A percentile compares a stretch with the other conserved stretches of the same genome.
phyloP scores from a whole-genome alignment of 2,888 invertebrate species.

The Mythimna loreyi region DNA sequence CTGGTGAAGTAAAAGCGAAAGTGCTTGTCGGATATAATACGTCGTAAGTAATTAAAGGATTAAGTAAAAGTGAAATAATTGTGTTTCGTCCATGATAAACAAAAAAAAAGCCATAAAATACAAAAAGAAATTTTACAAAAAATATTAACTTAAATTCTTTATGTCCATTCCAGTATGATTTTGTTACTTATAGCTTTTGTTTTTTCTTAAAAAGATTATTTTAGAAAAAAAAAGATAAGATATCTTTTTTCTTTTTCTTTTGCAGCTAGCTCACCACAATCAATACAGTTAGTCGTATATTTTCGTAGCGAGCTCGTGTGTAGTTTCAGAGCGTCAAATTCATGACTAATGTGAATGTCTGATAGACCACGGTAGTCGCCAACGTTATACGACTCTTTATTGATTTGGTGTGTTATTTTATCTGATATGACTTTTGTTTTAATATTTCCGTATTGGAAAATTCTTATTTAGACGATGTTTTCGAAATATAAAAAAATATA shows the following conservation, averaged over 20 bases:
- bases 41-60: too few species aligned
- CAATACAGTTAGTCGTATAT: constrained; percentile 44
- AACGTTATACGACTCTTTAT: constrained; percentile 61
- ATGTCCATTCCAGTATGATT: neutral
- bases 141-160: neutral
- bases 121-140: neutral
- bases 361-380: constrained; percentile 78
- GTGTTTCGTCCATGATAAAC: constrained; percentile 1
- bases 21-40: too few species aligned
- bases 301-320: constrained; percentile 66
- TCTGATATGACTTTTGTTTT: neutral
- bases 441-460: neutral
- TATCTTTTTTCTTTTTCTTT: neutral
- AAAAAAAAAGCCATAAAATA: neutral
- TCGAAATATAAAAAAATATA: too few species aligned
- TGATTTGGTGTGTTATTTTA: constrained; percentile 50
- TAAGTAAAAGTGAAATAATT: neutral
- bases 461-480: neutral
- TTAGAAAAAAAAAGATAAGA: neutral
- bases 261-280: constrained; percentile 18
- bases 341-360: constrained; percentile 87
- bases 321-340: constrained; percentile 88
- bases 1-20: too few species aligned
- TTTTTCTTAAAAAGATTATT: neutral
- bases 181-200: neutral